Evolutionary conservation across 2,797 vertebrate species (phyloP).

Genomic region (Ceryle rudis): DNA sequence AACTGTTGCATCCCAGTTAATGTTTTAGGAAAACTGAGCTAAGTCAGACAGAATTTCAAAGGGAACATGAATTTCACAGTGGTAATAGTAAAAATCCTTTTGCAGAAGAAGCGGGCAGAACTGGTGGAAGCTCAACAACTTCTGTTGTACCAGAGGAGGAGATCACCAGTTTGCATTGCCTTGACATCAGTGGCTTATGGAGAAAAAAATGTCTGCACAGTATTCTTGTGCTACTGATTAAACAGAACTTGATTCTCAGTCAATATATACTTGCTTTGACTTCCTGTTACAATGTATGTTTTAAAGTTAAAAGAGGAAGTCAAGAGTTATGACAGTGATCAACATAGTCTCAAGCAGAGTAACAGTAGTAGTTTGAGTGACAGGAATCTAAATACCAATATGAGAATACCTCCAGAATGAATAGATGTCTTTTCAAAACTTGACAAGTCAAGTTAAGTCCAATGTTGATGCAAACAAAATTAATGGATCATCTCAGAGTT

Average conservation of each 20-base stretch:
- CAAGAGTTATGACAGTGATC: background rate
- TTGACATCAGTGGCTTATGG: background rate
- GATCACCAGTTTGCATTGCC: background rate
- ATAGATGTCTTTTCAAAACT: slow-evolving; percentile 2
- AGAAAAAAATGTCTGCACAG: background rate
- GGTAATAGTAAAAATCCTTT: background rate
- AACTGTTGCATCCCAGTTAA: background rate
- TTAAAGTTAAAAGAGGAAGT: background rate
- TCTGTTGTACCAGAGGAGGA: background rate
- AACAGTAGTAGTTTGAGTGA: background rate
- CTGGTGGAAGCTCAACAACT: background rate
- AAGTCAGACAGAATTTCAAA: background rate
- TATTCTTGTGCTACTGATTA: background rate
- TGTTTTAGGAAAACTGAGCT: background rate
- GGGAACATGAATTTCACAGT: background rate
- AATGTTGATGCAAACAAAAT: background rate
- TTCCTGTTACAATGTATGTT: background rate
- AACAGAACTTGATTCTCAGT: slow-evolving; percentile 2
- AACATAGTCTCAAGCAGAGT: background rate
- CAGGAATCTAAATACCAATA: background rate
- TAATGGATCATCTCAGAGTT: background rate
- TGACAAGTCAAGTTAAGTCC: background rate
- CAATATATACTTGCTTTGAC: background rate
- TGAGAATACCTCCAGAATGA: background rate
- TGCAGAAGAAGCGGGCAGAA: background rate